Evolutionary conservation across 2,797 vertebrate species (phyloP).

Genomic region (Oceanodroma leucorhoa): DNA sequence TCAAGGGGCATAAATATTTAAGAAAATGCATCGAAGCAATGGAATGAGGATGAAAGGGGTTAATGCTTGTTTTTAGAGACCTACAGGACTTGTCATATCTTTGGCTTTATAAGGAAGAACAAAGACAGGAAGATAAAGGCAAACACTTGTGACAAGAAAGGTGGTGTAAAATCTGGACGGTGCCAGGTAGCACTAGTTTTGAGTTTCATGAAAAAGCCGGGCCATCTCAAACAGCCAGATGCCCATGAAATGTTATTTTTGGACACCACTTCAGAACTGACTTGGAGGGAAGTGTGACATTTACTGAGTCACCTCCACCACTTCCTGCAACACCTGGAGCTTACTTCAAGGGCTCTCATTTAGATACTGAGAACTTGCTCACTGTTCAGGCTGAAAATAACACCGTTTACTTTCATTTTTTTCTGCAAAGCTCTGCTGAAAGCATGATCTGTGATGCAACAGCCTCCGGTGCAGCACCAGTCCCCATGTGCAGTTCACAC

Average conservation of each 20-base stretch:
- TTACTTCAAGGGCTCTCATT: constrained; percentile 58
- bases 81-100: neutral
- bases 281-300: constrained; percentile 53
- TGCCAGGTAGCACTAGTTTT: neutral
- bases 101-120: neutral
- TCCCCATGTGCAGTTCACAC: neutral
- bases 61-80: neutral
- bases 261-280: constrained; percentile 28
- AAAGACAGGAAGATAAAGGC: neutral
- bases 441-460: constrained; percentile 51
- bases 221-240: constrained; percentile 15
- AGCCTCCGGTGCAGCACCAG: neutral
- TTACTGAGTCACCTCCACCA: constrained; percentile 63
- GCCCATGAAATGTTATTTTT: constrained; percentile 42
- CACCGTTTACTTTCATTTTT: constrained; percentile 51
- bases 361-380: constrained; percentile 59
- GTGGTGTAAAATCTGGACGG: neutral
- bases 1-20: neutral
- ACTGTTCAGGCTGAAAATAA: constrained; percentile 48
- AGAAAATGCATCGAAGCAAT: neutral
- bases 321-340: constrained; percentile 62
- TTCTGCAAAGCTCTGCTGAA: constrained; percentile 45
- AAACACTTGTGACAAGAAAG: neutral
- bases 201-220: neutral
- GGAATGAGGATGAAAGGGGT: neutral